Evolutionary conservation across 2,888 invertebrate species (phyloP).

Genomic region (Hirtodrosophila trivittata): DNA sequence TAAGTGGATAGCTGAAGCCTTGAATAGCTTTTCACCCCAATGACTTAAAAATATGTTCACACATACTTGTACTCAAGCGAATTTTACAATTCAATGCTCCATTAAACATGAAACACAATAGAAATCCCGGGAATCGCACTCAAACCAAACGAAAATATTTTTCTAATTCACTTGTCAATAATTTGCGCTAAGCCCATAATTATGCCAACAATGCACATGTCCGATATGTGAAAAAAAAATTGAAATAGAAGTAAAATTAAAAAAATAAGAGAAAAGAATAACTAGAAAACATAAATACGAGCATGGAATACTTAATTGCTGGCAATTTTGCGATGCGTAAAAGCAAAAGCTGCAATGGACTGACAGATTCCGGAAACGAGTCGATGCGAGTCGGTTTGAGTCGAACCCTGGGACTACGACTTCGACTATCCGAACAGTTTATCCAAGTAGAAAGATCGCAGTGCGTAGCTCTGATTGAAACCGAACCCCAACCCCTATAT

Average conservation of each 20-base stretch:
- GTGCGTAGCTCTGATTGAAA: conserved; percentile 65
- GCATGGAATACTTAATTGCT: conserved; percentile 63
- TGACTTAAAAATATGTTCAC: conserved; percentile 38
- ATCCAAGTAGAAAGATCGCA: conserved; percentile 73
- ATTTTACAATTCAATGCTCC: conserved; percentile 55
- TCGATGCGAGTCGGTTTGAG: conserved; percentile 3
- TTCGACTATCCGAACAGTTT: conserved; percentile 45
- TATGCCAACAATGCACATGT: conserved; percentile 69
- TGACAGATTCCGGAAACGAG: conserved; percentile 63
- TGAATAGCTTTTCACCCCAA: conserved; percentile 33
- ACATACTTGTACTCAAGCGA: conserved; percentile 24
- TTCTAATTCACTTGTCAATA: conserved; percentile 78
- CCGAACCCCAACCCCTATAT: conserved; percentile 46
- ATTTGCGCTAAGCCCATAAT: conserved; percentile 73
- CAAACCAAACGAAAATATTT: conserved; percentile 50
- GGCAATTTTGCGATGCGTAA: conserved; percentile 67
- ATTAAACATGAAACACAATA: conserved; percentile 41
- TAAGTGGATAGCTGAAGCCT: conserved; percentile 22
- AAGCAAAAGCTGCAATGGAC: conserved; percentile 44
- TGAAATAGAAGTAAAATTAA: not conserved
- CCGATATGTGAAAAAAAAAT: conserved; percentile 24
- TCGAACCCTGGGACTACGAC: conserved; percentile 16
- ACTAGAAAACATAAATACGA: conserved; percentile 34
- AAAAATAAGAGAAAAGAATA: conserved; percentile 25
- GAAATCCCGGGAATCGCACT: conserved; percentile 2